Evolutionary conservation across 2,113 vertebrate genomes (phyloP).

Genomic region (Aptenodytes forsteri): DNA sequence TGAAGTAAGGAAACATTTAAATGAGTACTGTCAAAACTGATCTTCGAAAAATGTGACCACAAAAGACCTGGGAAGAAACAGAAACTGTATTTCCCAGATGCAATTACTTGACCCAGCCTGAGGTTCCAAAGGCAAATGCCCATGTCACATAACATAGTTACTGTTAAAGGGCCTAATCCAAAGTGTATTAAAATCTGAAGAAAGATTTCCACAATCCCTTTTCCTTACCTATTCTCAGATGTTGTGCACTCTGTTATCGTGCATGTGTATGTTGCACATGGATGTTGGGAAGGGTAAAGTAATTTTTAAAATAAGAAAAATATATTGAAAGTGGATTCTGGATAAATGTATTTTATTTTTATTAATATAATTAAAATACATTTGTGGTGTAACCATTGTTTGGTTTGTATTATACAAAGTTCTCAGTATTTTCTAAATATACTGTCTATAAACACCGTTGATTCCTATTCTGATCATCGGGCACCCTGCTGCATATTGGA

Average conservation of each 20-base stretch:
- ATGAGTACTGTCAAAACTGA: conserved; percentile 41
- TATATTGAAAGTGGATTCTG: background rate
- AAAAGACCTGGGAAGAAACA: conserved; percentile 12
- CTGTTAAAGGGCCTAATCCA: background rate
- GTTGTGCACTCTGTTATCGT: background rate
- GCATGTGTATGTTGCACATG: background rate
- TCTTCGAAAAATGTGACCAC: conserved; percentile 21
- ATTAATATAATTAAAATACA: background rate
- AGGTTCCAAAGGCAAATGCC: conserved; percentile 8
- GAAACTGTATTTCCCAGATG: conserved; percentile 18
- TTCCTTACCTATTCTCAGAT: background rate
- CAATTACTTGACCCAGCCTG: background rate
- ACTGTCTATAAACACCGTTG: background rate
- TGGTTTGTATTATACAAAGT: background rate
- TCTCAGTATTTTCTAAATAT: background rate
- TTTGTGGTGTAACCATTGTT: background rate
- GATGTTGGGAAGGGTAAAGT: background rate
- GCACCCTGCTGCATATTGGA: background rate
- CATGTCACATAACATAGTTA: background rate
- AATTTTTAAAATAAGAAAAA: background rate
- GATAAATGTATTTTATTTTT: background rate
- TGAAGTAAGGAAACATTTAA: conserved; percentile 44
- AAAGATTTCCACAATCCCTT: background rate
- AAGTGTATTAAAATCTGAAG: background rate
- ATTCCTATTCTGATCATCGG: background rate